Evolutionary conservation across 2,113 vertebrate genomes (phyloP).

Genomic region (Dasyurus viverrinus): DNA sequence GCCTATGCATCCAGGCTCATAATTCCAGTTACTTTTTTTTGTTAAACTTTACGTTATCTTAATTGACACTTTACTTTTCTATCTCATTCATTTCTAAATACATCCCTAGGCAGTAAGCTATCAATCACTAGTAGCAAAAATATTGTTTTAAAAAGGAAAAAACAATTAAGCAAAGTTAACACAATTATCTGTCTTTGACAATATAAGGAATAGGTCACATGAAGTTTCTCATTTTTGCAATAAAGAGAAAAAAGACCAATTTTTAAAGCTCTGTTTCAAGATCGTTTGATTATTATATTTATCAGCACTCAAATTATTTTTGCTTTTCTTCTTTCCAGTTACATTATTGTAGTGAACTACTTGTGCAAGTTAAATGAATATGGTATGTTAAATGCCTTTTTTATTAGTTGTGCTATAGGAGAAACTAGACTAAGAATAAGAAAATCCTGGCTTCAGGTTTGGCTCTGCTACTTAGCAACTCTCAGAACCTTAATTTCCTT

Average conservation of each 20-base stretch:
- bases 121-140: neutral
- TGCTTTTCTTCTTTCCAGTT: neutral
- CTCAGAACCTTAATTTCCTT: slow-evolving; percentile 26
- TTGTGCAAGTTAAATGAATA: neutral
- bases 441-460: neutral
- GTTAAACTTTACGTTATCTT: neutral
- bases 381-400: neutral
- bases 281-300: neutral
- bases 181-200: neutral
- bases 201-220: neutral
- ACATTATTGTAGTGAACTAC: neutral
- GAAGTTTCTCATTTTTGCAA: neutral
- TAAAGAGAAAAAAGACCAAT: neutral
- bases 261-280: neutral
- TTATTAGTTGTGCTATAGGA: neutral
- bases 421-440: slow-evolving; percentile 20
- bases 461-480: neutral
- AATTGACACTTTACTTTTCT: neutral
- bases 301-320: neutral
- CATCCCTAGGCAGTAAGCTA: neutral
- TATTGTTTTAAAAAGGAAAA: neutral
- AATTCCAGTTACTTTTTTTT: neutral
- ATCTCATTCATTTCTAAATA: neutral
- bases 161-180: neutral
- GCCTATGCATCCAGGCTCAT: neutral